Conservation (phyloP, 2,113 vertebrate genomes). For the Hucho hucho region DNA sequence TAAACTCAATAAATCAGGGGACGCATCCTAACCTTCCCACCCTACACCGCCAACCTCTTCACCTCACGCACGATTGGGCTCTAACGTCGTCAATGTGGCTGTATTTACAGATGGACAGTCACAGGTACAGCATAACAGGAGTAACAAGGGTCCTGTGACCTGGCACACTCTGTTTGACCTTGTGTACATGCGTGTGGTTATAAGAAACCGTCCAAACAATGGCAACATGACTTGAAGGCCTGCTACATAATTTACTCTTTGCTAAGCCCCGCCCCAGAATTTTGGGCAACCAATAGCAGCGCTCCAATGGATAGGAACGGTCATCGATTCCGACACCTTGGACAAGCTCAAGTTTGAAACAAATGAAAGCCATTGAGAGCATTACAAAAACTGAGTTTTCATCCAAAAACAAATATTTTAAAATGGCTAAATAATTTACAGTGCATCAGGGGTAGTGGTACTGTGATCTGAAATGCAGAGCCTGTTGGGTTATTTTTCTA, state of each 20-base stretch:
- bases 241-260: background rate
- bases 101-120: slow-evolving; percentile 62
- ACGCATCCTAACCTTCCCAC: slow-evolving; percentile 53
- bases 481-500: no score
- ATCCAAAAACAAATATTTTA: no score
- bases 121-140: slow-evolving; percentile 52
- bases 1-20: slow-evolving; percentile 70
- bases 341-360: no score
- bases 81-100: slow-evolving; percentile 65
- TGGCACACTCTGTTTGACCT: slow-evolving; percentile 58
- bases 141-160: slow-evolving; percentile 59
- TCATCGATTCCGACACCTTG: no score
- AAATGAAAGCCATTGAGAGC: no score
- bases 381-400: no score
- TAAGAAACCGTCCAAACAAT: background rate
- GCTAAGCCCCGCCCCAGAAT: no score
- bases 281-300: no score
- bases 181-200: background rate
- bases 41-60: slow-evolving; percentile 54
- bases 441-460: no score
- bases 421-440: no score
- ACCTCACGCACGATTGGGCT: slow-evolving; percentile 64
- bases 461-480: no score
- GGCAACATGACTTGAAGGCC: background rate
- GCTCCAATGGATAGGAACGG: no score